A percentile compares a stretch with the other conserved stretches of the same genome.
Evolutionary conservation across 1,140 invertebrate species (phyloP).

Genomic region (Eciton burchellii): DNA sequence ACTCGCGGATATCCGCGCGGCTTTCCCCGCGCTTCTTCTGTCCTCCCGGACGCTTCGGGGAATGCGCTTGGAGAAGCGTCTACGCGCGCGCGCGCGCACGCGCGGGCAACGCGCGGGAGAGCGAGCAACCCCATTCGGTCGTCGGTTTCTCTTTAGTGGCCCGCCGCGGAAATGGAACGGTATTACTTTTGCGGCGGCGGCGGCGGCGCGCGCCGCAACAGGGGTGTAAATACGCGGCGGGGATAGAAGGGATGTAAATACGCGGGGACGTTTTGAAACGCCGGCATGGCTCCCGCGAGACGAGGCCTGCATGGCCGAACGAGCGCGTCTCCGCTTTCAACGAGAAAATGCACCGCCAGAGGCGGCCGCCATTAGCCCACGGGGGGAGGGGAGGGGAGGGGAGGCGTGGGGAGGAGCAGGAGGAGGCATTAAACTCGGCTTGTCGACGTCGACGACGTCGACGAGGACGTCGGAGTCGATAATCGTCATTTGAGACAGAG

Average conservation of each 20-base stretch:
- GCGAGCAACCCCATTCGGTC: no score
- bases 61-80: no score
- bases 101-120: no score
- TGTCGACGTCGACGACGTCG: constrained; percentile 12
- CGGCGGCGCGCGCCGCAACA: neutral
- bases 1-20: neutral
- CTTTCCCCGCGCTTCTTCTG: neutral
- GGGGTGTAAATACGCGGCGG: constrained; percentile 32
- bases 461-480: constrained; percentile 29
- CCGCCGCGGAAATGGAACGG: neutral
- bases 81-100: neutral
- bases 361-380: constrained; percentile 42
- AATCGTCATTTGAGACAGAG: constrained; percentile 30
- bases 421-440: constrained; percentile 61
- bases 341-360: constrained; percentile 60
- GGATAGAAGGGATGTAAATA: constrained; percentile 41
- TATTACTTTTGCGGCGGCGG: constrained; percentile 41
- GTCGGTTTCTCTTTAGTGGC: constrained; percentile 23
- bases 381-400: no score
- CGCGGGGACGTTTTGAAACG: constrained; percentile 52
- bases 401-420: constrained; percentile 14
- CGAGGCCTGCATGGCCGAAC: constrained; percentile 64
- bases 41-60: no score
- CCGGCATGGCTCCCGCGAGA: constrained; percentile 35
- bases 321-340: constrained; percentile 54